Percentiles rank a stretch among this genome's conserved stretches.
phyloP scores from a whole-genome alignment of 2,797 vertebrate species.

The Malurus splendens region DNA sequence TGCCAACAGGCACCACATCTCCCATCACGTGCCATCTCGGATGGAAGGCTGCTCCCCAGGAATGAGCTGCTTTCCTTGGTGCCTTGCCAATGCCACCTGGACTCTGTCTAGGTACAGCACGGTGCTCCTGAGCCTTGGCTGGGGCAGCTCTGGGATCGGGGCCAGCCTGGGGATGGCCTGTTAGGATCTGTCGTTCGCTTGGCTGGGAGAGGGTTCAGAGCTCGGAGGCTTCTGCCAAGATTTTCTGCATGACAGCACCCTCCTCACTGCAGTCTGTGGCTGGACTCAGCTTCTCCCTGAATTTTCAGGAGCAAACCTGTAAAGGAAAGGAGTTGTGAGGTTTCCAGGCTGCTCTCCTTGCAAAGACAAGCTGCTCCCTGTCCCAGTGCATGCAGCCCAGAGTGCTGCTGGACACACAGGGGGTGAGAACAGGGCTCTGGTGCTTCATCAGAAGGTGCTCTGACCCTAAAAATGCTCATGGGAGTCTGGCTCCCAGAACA shows the following conservation, averaged over 20 bases:
- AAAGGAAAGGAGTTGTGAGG: constrained; percentile 3
- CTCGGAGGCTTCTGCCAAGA: background rate
- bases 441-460: background rate
- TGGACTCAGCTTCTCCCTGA: background rate
- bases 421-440: rapidly evolving
- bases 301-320: background rate
- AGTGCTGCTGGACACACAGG: background rate
- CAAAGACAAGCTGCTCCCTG: background rate
- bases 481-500: background rate
- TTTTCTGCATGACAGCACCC: constrained; percentile 23
- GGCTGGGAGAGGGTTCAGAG: constrained; percentile 8
- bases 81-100: constrained; percentile 38
- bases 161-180: constrained; percentile 48
- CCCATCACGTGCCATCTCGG: background rate
- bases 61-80: constrained; percentile 32
- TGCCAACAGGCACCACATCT: background rate
- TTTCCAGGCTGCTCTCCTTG: constrained; percentile 9
- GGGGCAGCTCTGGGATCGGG: background rate
- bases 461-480: background rate
- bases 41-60: background rate
- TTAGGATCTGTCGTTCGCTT: background rate
- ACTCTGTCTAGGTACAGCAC: constrained; percentile 15
- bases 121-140: background rate
- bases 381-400: background rate
- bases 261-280: background rate